Conservation (phyloP, 2,113 vertebrate genomes). For the Aleadryas rufinucha region DNA sequence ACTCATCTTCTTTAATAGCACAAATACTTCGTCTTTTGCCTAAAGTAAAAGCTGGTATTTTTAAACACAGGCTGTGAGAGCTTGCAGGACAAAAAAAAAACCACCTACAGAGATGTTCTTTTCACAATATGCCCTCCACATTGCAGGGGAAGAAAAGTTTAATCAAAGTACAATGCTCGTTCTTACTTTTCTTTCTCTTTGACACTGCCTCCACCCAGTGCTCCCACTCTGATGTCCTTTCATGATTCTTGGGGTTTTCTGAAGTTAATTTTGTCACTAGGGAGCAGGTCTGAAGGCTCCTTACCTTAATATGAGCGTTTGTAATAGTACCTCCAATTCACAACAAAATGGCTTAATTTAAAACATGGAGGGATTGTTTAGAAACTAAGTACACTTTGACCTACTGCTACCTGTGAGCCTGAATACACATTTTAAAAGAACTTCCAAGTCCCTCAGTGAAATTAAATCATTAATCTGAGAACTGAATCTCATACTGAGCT, state of each 20-base stretch:
- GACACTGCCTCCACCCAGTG: neutral
- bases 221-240: neutral
- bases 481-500: neutral
- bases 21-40: conserved; percentile 4
- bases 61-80: conserved; percentile 9
- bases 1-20: conserved; percentile 35
- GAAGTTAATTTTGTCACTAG: conserved; percentile 8
- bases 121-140: neutral
- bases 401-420: neutral
- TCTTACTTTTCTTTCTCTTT: conserved; percentile 22
- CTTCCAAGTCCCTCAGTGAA: neutral
- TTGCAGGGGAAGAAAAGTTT: conserved; percentile 37
- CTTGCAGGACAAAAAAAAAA: neutral
- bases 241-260: neutral
- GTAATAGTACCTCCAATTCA: neutral
- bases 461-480: conserved; percentile 31
- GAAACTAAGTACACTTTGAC: neutral
- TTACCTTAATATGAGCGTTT: neutral
- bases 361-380: neutral
- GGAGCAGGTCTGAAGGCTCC: neutral
- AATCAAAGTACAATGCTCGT: neutral
- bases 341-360: neutral
- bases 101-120: conserved; percentile 44
- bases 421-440: neutral
- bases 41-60: conserved; percentile 43